phyloP scores from a whole-genome alignment of 2,797 vertebrate genomes.

The Coreius guichenoti region DNA sequence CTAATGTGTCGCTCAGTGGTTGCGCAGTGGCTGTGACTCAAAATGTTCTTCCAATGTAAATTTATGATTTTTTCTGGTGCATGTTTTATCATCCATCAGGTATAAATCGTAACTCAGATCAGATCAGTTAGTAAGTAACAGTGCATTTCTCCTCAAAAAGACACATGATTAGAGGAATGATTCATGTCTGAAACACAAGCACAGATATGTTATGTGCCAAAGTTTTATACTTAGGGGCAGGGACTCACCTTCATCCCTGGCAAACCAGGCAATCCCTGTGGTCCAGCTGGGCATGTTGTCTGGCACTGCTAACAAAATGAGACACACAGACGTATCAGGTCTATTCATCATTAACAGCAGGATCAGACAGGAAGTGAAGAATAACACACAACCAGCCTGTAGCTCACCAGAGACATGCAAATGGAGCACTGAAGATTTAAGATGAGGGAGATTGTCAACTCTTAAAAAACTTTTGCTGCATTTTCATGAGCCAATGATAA shows the following conservation, averaged over 20 bases:
- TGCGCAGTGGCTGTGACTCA: too few relatives aligned
- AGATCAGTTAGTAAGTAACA: too few relatives aligned
- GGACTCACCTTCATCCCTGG: conserved; percentile 81
- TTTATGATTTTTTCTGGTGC: too few relatives aligned
- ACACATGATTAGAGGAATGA: not conserved
- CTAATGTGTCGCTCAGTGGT: too few relatives aligned
- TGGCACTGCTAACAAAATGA: conserved; percentile 73
- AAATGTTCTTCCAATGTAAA: too few relatives aligned
- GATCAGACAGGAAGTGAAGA: conserved; percentile 1
- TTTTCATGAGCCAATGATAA: not conserved
- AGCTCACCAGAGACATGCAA: conserved; percentile 14
- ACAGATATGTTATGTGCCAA: not conserved
- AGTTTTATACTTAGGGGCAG: not conserved
- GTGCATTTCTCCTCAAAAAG: not conserved
- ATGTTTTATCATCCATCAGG: too few relatives aligned
- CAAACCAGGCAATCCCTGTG: conserved; percentile 75
- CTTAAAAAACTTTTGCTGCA: not conserved
- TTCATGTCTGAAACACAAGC: not conserved
- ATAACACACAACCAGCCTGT: not conserved
- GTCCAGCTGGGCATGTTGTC: conserved; percentile 79
- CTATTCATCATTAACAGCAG: conserved; percentile 8
- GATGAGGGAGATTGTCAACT: not conserved
- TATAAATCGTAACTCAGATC: too few relatives aligned
- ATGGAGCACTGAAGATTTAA: not conserved
- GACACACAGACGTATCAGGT: conserved; percentile 35